A percentile compares a stretch with the other conserved stretches of the same genome.
phyloP scores from a whole-genome alignment of 1,140 invertebrate genomes.

The Zaprionus tsacasi region DNA sequence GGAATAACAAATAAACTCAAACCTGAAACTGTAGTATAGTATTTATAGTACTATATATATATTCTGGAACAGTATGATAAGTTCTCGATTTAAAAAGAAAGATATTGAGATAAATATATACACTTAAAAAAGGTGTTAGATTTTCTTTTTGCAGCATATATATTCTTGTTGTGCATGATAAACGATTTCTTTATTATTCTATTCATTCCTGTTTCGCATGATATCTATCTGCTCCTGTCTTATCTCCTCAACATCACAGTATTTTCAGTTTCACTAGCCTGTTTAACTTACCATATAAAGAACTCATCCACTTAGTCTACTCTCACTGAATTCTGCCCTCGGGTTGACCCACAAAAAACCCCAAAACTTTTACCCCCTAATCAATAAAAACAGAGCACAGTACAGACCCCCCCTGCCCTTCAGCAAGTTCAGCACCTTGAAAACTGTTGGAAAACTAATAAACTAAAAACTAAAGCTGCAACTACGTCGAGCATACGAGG shows the following conservation, averaged over 20 bases:
- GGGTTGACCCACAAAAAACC: background rate
- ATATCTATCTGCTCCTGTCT: background rate
- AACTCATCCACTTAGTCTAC: background rate
- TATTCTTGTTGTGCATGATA: background rate
- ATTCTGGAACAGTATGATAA: too few species aligned
- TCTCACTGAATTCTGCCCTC: background rate
- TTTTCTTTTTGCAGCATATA: background rate
- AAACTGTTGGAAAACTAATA: background rate
- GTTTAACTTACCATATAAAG: background rate
- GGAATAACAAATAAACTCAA: too few species aligned
- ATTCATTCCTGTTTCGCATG: background rate
- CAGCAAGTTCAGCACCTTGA: background rate
- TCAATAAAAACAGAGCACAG: background rate
- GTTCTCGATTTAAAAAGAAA: too few species aligned
- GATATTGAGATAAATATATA: too few species aligned
- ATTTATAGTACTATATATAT: too few species aligned
- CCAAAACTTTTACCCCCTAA: background rate
- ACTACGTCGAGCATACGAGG: background rate
- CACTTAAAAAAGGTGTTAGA: too few species aligned
- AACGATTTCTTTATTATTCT: background rate
- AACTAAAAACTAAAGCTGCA: conserved; percentile 5
- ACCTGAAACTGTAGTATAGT: too few species aligned
- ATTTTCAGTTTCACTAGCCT: background rate
- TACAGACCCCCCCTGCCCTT: background rate
- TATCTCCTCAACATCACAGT: too few species aligned